phyloP scores from a whole-genome alignment of 2,888 invertebrate genomes.

The Kryphioiulus occultus region DNA sequence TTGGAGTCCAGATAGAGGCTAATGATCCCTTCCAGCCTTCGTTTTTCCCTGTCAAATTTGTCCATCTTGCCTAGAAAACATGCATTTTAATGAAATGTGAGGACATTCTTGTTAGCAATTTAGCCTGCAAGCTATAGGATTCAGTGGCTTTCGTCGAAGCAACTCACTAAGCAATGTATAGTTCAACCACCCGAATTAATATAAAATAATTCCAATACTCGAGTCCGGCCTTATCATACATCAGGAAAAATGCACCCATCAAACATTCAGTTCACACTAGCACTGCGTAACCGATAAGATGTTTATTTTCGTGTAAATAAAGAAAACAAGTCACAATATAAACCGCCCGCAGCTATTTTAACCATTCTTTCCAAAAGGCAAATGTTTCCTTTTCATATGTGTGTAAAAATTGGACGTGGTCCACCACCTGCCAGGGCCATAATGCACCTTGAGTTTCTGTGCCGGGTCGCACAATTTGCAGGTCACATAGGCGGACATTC shows the following conservation, averaged over 20 bases:
- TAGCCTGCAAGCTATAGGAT: neutral
- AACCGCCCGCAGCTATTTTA: no score
- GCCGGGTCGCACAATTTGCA: constrained; percentile 29
- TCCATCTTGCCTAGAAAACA: constrained; percentile 17
- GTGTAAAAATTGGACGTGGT: neutral
- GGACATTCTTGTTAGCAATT: neutral
- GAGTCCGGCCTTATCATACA: neutral
- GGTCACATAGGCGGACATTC: neutral
- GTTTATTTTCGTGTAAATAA: neutral
- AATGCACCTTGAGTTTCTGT: neutral
- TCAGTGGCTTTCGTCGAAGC: constrained; percentile 29
- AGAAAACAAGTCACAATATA: no score
- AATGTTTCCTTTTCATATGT: constrained; percentile 33
- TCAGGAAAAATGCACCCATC: no score
- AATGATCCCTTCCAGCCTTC: constrained; percentile 13
- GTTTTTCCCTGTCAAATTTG: neutral
- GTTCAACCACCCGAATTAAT: neutral
- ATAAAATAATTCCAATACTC: neutral
- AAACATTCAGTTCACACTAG: neutral
- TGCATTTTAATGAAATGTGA: constrained; percentile 5
- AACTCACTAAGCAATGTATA: neutral
- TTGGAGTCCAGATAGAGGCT: constrained; percentile 25
- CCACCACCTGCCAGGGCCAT: neutral
- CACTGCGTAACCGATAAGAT: neutral
- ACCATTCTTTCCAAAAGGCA: neutral